Percentiles rank a stretch among this genome's conserved stretches.
Conservation (phyloP, 2,888 invertebrate genomes). For the Pristionchus exspectatus region DNA sequence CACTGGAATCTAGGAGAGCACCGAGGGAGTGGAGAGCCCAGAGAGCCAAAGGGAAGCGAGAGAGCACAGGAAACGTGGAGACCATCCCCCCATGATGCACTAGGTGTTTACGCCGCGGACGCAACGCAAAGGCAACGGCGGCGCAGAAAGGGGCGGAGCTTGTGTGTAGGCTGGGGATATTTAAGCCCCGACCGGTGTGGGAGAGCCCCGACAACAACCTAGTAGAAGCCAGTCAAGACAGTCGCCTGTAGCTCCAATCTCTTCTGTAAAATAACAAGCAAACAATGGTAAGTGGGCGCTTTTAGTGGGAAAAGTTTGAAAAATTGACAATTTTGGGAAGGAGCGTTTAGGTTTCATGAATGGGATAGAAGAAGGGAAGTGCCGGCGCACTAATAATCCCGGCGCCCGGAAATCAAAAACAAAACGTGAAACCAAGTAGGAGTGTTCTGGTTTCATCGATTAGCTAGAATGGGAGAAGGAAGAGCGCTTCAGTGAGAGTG, state of each 20-base stretch:
- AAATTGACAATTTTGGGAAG: background rate
- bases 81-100: background rate
- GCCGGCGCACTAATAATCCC: background rate
- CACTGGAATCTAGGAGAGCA: background rate
- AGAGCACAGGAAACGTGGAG: background rate
- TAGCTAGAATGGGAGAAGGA: background rate
- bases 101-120: conserved; percentile 33
- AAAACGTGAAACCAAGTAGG: too few species aligned
- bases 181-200: background rate
- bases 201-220: background rate
- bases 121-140: background rate
- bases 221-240: background rate
- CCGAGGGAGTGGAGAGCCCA: background rate
- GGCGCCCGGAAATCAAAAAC: background rate
- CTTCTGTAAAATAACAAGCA: background rate
- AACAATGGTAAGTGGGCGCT: background rate
- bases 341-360: background rate
- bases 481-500: too few species aligned
- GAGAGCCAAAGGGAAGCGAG: background rate
- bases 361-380: background rate
- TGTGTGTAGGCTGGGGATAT: background rate
- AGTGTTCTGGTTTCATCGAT: background rate
- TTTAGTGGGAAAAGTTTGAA: background rate
- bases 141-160: conserved; percentile 1
- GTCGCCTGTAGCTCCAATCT: background rate